Evolutionary conservation across 2,797 vertebrate genomes (phyloP).

Genomic region (Clarias fuscus): DNA sequence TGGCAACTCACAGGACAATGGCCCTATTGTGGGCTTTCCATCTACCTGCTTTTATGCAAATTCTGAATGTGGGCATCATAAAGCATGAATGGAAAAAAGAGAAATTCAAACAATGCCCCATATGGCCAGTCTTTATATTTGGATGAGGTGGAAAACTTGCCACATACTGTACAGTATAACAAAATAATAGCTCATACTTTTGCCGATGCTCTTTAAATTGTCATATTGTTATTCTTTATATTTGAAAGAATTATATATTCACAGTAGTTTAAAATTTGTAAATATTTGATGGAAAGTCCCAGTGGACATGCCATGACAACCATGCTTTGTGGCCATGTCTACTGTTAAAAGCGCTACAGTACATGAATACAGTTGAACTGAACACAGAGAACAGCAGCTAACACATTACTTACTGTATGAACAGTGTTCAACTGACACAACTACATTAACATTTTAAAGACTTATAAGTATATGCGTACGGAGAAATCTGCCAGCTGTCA

Average conservation of each 20-base stretch:
- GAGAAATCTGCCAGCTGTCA: background rate
- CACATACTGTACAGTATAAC: background rate
- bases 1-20: constrained; percentile 33
- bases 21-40: constrained; percentile 17
- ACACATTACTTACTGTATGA: background rate
- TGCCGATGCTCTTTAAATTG: background rate
- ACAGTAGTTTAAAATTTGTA: background rate
- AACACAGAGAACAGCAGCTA: background rate
- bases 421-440: background rate
- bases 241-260: background rate
- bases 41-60: constrained; percentile 32
- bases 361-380: background rate
- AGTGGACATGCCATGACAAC: background rate
- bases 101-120: constrained; percentile 25
- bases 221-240: background rate
- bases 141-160: background rate
- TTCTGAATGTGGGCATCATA: constrained; percentile 24
- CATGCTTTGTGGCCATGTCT: background rate
- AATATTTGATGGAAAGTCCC: background rate
- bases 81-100: constrained; percentile 9
- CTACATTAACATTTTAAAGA: background rate
- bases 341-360: background rate
- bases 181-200: background rate
- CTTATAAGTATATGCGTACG: background rate
- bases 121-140: background rate